Percentiles rank a stretch among this genome's conserved stretches.
These are phyloP conservation scores for Caenorhabditis sp. DNA, from an alignment of 2,888 invertebrate genomes.

Conservation along the genomic window DNA sequence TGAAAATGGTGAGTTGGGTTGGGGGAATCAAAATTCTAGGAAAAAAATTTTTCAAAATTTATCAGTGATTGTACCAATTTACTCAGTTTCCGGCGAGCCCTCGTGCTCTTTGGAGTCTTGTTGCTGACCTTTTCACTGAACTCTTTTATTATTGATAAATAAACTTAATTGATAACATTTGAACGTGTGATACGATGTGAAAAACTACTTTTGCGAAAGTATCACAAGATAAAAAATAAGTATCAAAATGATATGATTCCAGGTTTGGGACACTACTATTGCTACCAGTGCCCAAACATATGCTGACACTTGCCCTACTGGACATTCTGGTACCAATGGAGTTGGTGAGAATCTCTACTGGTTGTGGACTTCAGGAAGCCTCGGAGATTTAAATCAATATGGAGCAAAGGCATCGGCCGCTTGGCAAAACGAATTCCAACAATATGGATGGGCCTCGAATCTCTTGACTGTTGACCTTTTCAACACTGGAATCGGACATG, in stretches of 20 bases:
- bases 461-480: conserved; percentile 10
- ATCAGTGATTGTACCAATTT: too few species aligned
- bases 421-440: conserved; percentile 29
- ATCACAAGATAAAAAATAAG: too few species aligned
- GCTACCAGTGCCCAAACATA: conserved; percentile 1
- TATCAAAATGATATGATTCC: background rate
- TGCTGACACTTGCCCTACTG: conserved; percentile 12
- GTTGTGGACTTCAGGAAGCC: conserved; percentile 10
- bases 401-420: conserved; percentile 12
- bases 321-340: conserved; percentile 3
- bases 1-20: background rate
- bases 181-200: too few species aligned
- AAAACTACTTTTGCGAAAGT: too few species aligned
- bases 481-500: conserved; percentile 34
- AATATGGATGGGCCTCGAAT: conserved; percentile 24
- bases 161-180: too few species aligned
- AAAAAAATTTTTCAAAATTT: too few species aligned
- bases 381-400: conserved; percentile 25
- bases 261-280: background rate
- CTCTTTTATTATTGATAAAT: too few species aligned
- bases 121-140: too few species aligned
- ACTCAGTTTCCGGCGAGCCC: too few species aligned
- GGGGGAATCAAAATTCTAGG: too few species aligned
- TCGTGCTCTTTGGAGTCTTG: too few species aligned
- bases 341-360: conserved; percentile 15